Conservation (phyloP, 2,797 vertebrate species). For the Amniataba percoides region DNA sequence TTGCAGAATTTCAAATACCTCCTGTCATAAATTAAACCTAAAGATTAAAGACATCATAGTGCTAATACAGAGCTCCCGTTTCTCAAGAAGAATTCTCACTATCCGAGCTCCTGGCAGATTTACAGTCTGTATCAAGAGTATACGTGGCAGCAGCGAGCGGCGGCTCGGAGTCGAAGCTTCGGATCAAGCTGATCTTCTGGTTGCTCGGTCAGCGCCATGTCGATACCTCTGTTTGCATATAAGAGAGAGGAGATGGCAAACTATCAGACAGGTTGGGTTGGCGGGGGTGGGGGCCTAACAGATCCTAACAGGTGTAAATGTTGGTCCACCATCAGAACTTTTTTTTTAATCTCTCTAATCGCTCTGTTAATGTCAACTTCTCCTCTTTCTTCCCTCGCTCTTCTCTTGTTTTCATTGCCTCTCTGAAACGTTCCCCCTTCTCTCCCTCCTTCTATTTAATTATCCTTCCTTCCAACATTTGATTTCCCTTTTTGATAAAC, state of each 20-base stretch:
- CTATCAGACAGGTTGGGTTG: slow-evolving; percentile 21
- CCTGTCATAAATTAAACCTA: slow-evolving; percentile 46
- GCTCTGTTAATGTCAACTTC: slow-evolving; percentile 38
- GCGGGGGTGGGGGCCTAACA: slow-evolving; percentile 44
- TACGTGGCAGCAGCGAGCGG: slow-evolving; percentile 28
- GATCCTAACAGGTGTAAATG: slow-evolving; percentile 66
- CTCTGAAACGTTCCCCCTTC: slow-evolving; percentile 10
- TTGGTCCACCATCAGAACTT: neutral
- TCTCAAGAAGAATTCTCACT: slow-evolving; percentile 57
- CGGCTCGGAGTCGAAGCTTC: slow-evolving; percentile 13
- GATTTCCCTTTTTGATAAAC: neutral
- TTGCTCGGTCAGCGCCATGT: slow-evolving; percentile 49
- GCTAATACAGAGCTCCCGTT: slow-evolving; percentile 58
- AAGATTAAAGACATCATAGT: slow-evolving; percentile 41
- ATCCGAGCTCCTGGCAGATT: slow-evolving; percentile 55
- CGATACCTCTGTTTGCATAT: slow-evolving; percentile 55
- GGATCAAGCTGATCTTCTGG: slow-evolving; percentile 52
- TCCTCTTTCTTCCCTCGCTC: slow-evolving; percentile 25
- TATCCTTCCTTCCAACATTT: neutral
- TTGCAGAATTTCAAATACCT: slow-evolving; percentile 35
- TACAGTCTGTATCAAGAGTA: slow-evolving; percentile 58
- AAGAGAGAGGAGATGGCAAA: slow-evolving; percentile 30
- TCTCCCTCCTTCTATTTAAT: slow-evolving; percentile 1
- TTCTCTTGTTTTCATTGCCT: slow-evolving; percentile 14
- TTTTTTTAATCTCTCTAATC: slow-evolving; percentile 17